A percentile compares a stretch with the other conserved stretches of the same genome.
These are phyloP conservation scores for Carcharodon carcharias DNA, from an alignment of 2,797 vertebrate species.

Conservation along the genomic window DNA sequence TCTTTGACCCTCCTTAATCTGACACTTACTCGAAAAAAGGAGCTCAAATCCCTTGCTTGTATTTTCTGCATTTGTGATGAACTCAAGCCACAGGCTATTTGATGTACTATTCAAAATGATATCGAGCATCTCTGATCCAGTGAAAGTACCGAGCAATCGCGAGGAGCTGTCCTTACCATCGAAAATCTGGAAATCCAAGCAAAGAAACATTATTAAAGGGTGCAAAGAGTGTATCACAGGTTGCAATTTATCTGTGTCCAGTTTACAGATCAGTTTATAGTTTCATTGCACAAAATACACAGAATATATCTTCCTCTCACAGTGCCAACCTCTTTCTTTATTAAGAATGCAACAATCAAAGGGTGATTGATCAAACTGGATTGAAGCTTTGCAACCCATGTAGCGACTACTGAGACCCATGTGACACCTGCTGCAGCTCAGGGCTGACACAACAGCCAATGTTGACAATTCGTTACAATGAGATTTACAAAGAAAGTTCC, in stretches of 20 bases:
- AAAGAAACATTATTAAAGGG: not conserved
- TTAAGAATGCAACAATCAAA: not conserved
- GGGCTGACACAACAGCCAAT: not conserved
- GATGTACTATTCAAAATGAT: conserved; percentile 88
- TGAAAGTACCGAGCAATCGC: conserved; percentile 80
- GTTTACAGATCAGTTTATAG: not conserved
- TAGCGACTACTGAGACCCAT: too few species aligned
- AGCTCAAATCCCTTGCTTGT: conserved; percentile 93
- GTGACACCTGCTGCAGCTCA: not conserved
- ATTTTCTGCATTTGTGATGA: conserved; percentile 78
- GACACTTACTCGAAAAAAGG: conserved; percentile 85
- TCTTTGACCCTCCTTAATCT: not conserved
- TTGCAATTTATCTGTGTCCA: not conserved
- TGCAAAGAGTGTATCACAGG: not conserved
- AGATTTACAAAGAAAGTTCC: not conserved
- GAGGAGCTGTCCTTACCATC: conserved; percentile 85
- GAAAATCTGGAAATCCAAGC: conserved; percentile 66
- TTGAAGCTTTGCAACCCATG: not conserved
- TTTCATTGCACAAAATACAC: not conserved
- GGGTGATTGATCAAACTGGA: not conserved
- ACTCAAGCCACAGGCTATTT: conserved; percentile 93
- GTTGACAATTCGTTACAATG: not conserved
- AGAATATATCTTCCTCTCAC: not conserved
- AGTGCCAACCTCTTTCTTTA: not conserved
- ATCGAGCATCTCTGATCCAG: conserved; percentile 72